Conservation (phyloP, 2,113 vertebrate genomes). For the Ahaetulla prasina region DNA sequence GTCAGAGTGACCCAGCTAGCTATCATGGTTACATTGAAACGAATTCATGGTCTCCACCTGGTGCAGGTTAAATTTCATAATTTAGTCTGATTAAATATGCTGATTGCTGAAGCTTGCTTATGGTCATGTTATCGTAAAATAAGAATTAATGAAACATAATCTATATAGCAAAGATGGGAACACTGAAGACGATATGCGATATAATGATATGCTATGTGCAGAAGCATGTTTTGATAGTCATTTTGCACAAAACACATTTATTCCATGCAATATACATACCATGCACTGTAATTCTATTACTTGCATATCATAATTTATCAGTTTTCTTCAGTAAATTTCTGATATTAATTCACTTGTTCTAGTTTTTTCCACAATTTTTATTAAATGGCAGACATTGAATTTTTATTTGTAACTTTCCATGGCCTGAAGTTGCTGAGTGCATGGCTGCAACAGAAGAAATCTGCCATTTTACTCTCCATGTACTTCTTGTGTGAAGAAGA, state of each 20-base stretch:
- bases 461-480: background rate
- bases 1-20: no score
- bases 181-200: background rate
- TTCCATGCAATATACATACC: background rate
- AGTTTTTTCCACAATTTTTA: background rate
- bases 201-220: background rate
- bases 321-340: background rate
- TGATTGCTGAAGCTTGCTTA: background rate
- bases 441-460: background rate
- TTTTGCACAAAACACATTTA: background rate
- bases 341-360: background rate
- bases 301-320: background rate
- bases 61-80: background rate
- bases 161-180: background rate
- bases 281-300: background rate
- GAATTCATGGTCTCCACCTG: no score
- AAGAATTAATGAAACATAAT: background rate
- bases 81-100: background rate
- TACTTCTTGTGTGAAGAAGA: background rate
- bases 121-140: background rate
- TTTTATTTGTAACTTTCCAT: background rate
- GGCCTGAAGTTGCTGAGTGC: background rate
- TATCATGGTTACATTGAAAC: background rate
- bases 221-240: background rate
- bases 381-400: background rate